Percentiles rank a stretch among this genome's conserved stretches.
Conservation (phyloP, 2,888 invertebrate genomes). For the Apodemia mormo region DNA sequence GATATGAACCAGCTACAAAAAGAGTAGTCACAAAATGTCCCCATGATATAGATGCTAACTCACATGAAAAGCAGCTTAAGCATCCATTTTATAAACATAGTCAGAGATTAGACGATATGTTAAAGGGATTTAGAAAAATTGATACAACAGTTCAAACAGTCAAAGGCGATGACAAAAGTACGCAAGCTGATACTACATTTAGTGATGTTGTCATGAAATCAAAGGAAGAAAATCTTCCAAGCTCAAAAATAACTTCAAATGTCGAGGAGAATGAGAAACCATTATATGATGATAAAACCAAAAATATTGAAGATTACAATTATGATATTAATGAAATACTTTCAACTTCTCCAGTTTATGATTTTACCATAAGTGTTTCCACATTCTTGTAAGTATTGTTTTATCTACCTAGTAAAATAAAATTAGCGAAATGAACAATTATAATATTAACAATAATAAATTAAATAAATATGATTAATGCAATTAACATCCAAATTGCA, state of each 20-base stretch:
- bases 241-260: not conserved
- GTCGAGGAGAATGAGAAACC: not conserved
- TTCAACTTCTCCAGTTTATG: slow-evolving; percentile 35
- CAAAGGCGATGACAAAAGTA: not conserved
- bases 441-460: too few relatives aligned
- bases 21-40: slow-evolving; percentile 56
- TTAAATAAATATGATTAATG: too few relatives aligned
- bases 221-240: not conserved
- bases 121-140: slow-evolving; percentile 11
- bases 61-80: slow-evolving; percentile 54
- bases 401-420: too few relatives aligned
- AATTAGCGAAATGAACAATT: too few relatives aligned
- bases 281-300: not conserved
- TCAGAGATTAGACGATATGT: slow-evolving; percentile 54
- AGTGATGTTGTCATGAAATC: not conserved
- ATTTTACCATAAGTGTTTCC: slow-evolving; percentile 48
- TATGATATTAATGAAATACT: slow-evolving; percentile 25
- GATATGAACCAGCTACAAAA: slow-evolving; percentile 45
- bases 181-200: slow-evolving; percentile 10
- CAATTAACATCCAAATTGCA: too few relatives aligned
- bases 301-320: slow-evolving; percentile 16
- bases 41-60: slow-evolving; percentile 49
- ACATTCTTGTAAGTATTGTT: slow-evolving; percentile 45
- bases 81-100: slow-evolving; percentile 63
- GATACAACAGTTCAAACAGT: not conserved